Conservation (phyloP, 1,140 invertebrate genomes). For the Danaus melanippus region DNA sequence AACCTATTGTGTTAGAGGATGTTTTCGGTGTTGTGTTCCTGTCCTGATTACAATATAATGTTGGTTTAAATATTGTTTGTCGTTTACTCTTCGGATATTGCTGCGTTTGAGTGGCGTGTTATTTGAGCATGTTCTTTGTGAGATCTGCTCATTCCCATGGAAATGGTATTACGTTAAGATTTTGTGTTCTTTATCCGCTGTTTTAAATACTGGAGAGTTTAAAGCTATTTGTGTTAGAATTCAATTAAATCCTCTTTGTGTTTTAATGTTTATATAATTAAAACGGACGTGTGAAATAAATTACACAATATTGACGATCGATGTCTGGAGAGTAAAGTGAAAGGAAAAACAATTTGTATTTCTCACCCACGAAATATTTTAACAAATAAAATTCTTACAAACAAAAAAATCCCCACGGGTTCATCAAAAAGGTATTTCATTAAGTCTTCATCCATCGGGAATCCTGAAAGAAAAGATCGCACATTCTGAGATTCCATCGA, state of each 20-base stretch:
- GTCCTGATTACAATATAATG: constrained; percentile 20
- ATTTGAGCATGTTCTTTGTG: constrained; percentile 53
- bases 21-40: no score
- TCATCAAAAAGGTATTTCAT: constrained; percentile 66
- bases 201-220: constrained; percentile 18
- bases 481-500: constrained; percentile 46
- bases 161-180: constrained; percentile 43
- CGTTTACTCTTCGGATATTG: constrained; percentile 61
- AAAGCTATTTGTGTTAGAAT: constrained; percentile 6
- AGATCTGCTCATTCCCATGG: constrained; percentile 45
- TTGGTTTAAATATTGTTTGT: constrained; percentile 35
- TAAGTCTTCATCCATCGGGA: constrained; percentile 47
- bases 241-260: no score
- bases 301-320: no score
- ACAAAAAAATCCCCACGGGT: constrained; percentile 32
- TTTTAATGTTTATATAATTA: no score
- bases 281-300: no score
- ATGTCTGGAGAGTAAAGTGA: no score
- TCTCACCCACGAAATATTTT: no score
- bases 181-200: constrained; percentile 28
- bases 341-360: no score
- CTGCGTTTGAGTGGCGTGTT: constrained; percentile 42
- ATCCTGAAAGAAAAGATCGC: constrained; percentile 54
- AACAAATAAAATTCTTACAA: constrained; percentile 6
- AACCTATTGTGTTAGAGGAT: no score